These are phyloP conservation scores for Synanthedon andrenaeformis DNA, from an alignment of 2,888 invertebrate species.

Conservation along the genomic window DNA sequence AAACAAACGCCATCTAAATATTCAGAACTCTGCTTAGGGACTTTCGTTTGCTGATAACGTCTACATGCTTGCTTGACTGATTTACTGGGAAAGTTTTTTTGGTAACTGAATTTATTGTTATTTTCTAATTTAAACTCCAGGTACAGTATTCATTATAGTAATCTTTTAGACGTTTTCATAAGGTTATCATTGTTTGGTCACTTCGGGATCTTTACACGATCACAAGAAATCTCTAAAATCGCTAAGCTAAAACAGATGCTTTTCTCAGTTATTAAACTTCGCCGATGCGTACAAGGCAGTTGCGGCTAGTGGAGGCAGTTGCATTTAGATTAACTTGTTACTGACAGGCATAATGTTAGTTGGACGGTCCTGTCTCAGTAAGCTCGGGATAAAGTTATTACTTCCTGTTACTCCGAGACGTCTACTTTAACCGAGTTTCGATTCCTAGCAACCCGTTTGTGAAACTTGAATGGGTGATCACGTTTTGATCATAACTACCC, in stretches of 20 bases:
- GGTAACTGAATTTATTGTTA: constrained; percentile 10
- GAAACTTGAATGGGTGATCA: constrained; percentile 64
- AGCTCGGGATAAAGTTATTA: constrained; percentile 65
- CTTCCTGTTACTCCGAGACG: constrained; percentile 61
- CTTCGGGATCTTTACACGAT: too few relatives aligned
- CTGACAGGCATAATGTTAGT: constrained; percentile 68
- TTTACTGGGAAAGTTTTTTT: constrained; percentile 45
- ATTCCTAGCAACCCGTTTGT: constrained; percentile 54
- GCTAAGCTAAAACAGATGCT: constrained; percentile 32
- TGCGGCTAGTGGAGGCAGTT: constrained; percentile 48
- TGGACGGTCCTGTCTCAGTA: constrained; percentile 58
- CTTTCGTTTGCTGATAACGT: constrained; percentile 52
- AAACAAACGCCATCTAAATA: constrained; percentile 63
- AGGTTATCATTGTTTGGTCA: too few relatives aligned
- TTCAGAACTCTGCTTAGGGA: constrained; percentile 50
- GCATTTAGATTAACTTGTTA: constrained; percentile 70
- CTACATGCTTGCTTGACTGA: constrained; percentile 42
- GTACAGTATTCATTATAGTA: constrained; percentile 12
- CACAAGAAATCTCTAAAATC: too few relatives aligned
- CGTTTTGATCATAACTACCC: constrained; percentile 51
- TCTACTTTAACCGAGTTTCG: constrained; percentile 62
- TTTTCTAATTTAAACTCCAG: constrained; percentile 7
- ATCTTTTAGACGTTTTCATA: too few relatives aligned
- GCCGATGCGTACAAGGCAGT: constrained; percentile 54
- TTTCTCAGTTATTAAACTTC: constrained; percentile 59